These are phyloP conservation scores for Lagopus muta DNA, from an alignment of 2,113 vertebrate genomes.

Conservation along the genomic window DNA sequence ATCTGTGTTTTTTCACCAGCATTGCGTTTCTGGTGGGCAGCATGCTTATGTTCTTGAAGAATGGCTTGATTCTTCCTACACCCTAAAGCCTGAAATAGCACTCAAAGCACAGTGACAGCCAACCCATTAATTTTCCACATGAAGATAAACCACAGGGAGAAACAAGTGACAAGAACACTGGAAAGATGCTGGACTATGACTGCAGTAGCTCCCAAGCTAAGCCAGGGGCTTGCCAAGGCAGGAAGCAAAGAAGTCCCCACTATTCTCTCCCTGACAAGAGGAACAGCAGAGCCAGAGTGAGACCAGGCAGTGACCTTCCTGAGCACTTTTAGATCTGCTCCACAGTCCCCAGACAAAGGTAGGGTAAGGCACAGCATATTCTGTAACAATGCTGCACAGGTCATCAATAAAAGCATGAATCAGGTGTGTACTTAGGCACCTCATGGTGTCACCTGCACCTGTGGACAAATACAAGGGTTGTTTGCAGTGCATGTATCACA, in stretches of 20 bases:
- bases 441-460: not conserved
- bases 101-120: not conserved
- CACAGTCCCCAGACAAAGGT: not conserved
- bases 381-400: not conserved
- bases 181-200: not conserved
- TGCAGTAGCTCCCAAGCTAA: not conserved
- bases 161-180: not conserved
- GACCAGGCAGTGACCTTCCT: not conserved
- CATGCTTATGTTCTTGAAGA: not conserved
- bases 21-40: not conserved
- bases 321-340: not conserved
- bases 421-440: not conserved
- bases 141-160: not conserved
- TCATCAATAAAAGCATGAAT: not conserved
- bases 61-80: not conserved
- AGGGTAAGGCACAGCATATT: accelerated
- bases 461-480: not conserved
- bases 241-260: not conserved
- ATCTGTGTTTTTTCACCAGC: not conserved
- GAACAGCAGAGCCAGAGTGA: accelerated
- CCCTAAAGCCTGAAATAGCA: not conserved
- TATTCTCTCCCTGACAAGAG: not conserved
- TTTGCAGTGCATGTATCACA: not conserved
- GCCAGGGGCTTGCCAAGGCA: not conserved
- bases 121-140: not conserved